phyloP scores from a whole-genome alignment of 2,888 invertebrate genomes.

The Heliconius ethilla region DNA sequence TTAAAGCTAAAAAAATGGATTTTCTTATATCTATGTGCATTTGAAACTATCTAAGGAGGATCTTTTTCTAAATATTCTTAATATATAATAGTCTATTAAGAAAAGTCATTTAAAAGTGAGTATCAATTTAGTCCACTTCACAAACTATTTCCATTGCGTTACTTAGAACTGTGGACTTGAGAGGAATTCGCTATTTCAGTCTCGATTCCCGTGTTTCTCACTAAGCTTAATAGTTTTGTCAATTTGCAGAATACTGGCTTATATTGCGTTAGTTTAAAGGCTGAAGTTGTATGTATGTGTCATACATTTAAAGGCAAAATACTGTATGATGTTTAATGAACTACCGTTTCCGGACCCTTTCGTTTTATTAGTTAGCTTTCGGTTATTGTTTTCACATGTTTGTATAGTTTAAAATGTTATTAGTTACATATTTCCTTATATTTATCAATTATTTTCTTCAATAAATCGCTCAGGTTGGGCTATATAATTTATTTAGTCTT shows the following conservation, averaged over 20 bases:
- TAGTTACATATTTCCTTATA: neutral
- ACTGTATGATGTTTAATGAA: constrained; percentile 12
- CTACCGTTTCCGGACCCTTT: constrained; percentile 8
- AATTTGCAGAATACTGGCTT: constrained; percentile 25
- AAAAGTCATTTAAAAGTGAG: neutral
- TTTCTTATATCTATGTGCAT: too few relatives aligned
- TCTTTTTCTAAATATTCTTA: neutral
- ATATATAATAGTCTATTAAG: constrained; percentile 4
- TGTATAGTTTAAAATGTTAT: neutral
- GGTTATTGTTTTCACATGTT: constrained; percentile 7
- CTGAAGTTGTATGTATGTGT: constrained; percentile 19
- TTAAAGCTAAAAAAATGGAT: too few relatives aligned
- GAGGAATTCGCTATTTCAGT: constrained; percentile 24
- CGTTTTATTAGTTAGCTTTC: neutral
- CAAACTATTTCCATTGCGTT: constrained; percentile 16
- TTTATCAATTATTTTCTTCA: too few relatives aligned
- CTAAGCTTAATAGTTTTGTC: constrained; percentile 19
- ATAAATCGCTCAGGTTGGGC: too few relatives aligned
- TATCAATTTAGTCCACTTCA: neutral
- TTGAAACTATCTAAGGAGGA: neutral
- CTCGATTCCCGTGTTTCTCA: constrained; percentile 14
- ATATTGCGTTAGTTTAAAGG: constrained; percentile 7
- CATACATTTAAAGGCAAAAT: neutral
- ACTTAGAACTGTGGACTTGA: constrained; percentile 25
- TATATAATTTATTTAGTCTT: too few relatives aligned